phyloP scores from a whole-genome alignment of 2,113 vertebrate species.

The Mesitornis unicolor region DNA sequence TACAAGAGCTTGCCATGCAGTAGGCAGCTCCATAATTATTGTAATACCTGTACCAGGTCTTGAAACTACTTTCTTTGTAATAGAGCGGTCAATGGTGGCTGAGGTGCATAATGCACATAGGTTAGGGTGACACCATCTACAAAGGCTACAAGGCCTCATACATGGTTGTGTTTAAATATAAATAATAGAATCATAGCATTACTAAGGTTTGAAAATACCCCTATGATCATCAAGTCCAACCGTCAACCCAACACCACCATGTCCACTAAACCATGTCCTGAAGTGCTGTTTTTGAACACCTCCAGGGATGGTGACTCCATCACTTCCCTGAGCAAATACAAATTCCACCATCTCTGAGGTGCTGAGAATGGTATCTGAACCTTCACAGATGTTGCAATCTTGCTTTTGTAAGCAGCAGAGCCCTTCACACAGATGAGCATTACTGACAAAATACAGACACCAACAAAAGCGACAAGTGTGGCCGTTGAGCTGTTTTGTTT shows the following conservation, averaged over 20 bases:
- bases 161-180: neutral
- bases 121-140: neutral
- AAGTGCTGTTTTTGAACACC: no score
- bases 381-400: neutral
- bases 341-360: neutral
- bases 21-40: neutral
- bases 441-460: neutral
- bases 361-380: neutral
- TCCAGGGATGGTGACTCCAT: no score
- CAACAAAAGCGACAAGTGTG: neutral
- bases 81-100: neutral
- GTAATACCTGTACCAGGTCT: neutral
- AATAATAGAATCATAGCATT: no score
- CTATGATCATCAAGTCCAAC: no score
- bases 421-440: neutral
- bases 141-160: neutral
- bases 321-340: no score
- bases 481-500: neutral
- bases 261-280: no score
- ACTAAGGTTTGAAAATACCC: no score
- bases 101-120: neutral
- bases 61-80: neutral
- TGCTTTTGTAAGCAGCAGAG: neutral
- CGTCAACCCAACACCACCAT: no score
- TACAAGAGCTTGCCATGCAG: neutral